phyloP scores from a whole-genome alignment of 1,140 invertebrate species.

The Drosophila yakuba region DNA sequence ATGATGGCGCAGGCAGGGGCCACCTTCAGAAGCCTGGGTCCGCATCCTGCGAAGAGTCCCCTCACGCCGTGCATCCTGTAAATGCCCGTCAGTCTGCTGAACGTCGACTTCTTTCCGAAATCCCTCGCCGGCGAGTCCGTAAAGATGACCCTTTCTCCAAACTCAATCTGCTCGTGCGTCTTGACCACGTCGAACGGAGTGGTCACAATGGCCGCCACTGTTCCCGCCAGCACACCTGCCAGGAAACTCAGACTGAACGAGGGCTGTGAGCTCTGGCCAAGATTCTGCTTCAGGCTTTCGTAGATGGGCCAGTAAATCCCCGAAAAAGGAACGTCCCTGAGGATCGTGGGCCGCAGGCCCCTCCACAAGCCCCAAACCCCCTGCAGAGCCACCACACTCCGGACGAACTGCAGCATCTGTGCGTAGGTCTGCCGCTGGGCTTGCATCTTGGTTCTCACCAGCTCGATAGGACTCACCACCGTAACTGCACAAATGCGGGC shows the following conservation, averaged over 20 bases:
- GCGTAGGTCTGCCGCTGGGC: slow-evolving; percentile 94
- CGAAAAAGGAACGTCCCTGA: slow-evolving; percentile 98
- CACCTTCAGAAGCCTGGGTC: slow-evolving; percentile 95
- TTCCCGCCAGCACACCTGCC: slow-evolving; percentile 93
- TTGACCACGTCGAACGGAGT: slow-evolving; percentile 99
- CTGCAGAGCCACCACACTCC: slow-evolving; percentile 89
- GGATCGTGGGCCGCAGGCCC: slow-evolving; percentile 95
- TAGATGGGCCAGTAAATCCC: slow-evolving; percentile 98
- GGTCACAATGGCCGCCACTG: slow-evolving; percentile 95
- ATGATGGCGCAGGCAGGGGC: slow-evolving; percentile 98
- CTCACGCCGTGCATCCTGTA: slow-evolving; percentile 89
- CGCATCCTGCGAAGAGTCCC: slow-evolving; percentile 92
- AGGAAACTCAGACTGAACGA: slow-evolving; percentile 93
- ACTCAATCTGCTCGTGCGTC: slow-evolving; percentile 98
- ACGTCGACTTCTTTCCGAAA: slow-evolving; percentile 58
- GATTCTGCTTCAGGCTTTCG: slow-evolving; percentile 91
- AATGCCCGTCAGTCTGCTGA: slow-evolving; percentile 87
- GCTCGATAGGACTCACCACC: slow-evolving; percentile 96
- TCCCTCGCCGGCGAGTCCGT: slow-evolving; percentile 86
- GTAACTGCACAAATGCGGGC: slow-evolving; percentile 94
- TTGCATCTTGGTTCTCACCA: slow-evolving; percentile 99
- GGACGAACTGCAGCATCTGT: slow-evolving; percentile 86
- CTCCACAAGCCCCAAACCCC: slow-evolving; percentile 94
- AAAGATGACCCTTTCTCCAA: slow-evolving; percentile 94
- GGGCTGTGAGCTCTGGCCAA: slow-evolving; percentile 86